Percentiles rank a stretch among this genome's conserved stretches.
Conservation (phyloP, 2,797 vertebrate species). For the Crenichthys baileyi region DNA sequence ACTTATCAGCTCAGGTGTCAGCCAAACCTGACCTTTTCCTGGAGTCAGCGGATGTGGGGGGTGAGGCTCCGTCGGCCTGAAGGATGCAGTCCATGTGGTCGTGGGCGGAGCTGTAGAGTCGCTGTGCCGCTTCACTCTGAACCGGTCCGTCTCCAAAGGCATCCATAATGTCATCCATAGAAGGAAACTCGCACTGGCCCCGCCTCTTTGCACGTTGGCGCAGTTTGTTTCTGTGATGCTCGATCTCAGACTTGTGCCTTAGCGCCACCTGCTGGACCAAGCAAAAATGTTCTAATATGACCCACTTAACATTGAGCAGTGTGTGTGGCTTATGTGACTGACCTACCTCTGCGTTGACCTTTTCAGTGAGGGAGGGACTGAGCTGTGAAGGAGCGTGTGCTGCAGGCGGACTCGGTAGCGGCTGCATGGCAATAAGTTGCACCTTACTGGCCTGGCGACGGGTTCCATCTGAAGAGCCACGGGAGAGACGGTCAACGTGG, state of each 20-base stretch:
- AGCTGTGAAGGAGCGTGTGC: slow-evolving; percentile 65
- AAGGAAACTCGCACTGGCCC: slow-evolving; percentile 95
- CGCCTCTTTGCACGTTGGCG: slow-evolving; percentile 93
- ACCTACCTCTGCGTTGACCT: slow-evolving; percentile 90
- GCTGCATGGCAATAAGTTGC: slow-evolving; percentile 97
- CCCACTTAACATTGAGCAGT: neutral
- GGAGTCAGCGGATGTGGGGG: slow-evolving; percentile 88
- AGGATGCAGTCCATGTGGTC: slow-evolving; percentile 98
- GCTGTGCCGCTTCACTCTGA: slow-evolving; percentile 78
- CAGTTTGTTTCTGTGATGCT: slow-evolving; percentile 97
- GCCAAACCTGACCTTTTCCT: slow-evolving; percentile 84
- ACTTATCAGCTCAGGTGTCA: neutral
- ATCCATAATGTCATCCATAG: slow-evolving; percentile 92
- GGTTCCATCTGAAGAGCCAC: slow-evolving; percentile 86
- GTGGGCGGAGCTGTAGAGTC: slow-evolving; percentile 93
- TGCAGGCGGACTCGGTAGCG: slow-evolving; percentile 84
- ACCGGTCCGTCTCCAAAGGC: slow-evolving; percentile 90
- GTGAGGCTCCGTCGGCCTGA: slow-evolving; percentile 84
- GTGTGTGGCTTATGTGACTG: no score
- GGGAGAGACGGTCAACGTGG: slow-evolving; percentile 93
- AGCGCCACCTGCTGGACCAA: slow-evolving; percentile 85
- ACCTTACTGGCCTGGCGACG: slow-evolving; percentile 91
- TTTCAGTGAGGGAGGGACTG: slow-evolving; percentile 85
- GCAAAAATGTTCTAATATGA: neutral
- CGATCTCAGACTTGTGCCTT: slow-evolving; percentile 96